Conservation (phyloP, 2,888 invertebrate genomes). For the Embidobia sp. region DNA sequence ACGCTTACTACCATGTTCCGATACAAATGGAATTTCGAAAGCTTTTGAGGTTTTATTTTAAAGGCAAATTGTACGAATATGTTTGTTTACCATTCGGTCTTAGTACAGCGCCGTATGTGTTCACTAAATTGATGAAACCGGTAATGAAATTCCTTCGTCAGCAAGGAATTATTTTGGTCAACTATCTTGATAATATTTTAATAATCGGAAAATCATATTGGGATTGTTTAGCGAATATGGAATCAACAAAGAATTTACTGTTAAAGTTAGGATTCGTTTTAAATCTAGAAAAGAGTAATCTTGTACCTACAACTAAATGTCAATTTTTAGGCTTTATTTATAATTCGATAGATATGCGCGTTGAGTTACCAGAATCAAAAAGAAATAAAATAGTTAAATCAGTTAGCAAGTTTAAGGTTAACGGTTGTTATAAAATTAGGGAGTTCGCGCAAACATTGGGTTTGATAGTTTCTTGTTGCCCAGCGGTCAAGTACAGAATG, state of each 20-base stretch:
- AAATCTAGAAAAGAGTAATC: conserved; percentile 54
- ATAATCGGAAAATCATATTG: conserved; percentile 37
- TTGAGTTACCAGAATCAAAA: conserved; percentile 39
- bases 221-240: conserved; percentile 35
- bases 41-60: conserved; percentile 57
- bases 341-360: conserved; percentile 26
- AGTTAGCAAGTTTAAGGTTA: conserved; percentile 1
- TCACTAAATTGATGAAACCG: conserved; percentile 62
- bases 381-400: conserved; percentile 17
- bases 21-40: conserved; percentile 36
- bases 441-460: conserved; percentile 38
- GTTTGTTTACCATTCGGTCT: conserved; percentile 58
- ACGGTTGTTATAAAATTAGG: conserved; percentile 18
- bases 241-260: conserved; percentile 27
- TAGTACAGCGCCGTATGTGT: conserved; percentile 59
- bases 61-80: conserved; percentile 53
- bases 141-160: conserved; percentile 33
- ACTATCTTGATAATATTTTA: conserved; percentile 64
- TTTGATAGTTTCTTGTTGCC: conserved; percentile 35
- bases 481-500: conserved; percentile 51
- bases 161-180: conserved; percentile 23
- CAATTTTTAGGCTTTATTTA: conserved; percentile 52
- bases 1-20: conserved; percentile 50
- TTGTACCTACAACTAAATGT: conserved; percentile 26
- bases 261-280: conserved; percentile 58